These are phyloP conservation scores for Lepeophtheirus salmonis DNA, from an alignment of 1,140 invertebrate genomes.

Conservation along the genomic window DNA sequence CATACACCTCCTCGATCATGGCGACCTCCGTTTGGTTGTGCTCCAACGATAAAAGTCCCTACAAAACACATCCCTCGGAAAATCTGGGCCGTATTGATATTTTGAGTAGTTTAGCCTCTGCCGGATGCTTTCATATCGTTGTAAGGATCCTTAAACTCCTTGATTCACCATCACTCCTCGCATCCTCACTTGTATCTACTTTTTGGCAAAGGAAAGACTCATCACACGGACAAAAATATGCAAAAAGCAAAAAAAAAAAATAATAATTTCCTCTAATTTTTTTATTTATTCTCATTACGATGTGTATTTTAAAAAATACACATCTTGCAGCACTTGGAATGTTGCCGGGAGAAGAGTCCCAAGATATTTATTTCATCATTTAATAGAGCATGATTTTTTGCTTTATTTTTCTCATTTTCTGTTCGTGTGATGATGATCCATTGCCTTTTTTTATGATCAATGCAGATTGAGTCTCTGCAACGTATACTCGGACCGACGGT, in stretches of 20 bases:
- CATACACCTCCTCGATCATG: background rate
- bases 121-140: conserved; percentile 10
- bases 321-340: no score
- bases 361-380: no score
- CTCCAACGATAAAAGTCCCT: background rate
- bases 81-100: conserved; percentile 1
- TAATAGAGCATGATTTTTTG: no score
- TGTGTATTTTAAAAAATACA: no score
- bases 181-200: conserved; percentile 3
- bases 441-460: no score
- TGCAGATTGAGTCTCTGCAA: background rate
- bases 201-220: conserved; percentile 3
- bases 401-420: no score
- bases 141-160: conserved; percentile 2
- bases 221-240: background rate
- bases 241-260: no score
- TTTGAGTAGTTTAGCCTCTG: background rate
- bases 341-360: no score
- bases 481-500: background rate
- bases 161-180: conserved; percentile 7
- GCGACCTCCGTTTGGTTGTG: background rate
- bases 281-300: no score
- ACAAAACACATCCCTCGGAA: background rate
- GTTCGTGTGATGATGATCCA: background rate
- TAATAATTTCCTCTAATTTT: no score